Conservation (phyloP, 2,888 invertebrate genomes). For the Drosophila algonquin region DNA sequence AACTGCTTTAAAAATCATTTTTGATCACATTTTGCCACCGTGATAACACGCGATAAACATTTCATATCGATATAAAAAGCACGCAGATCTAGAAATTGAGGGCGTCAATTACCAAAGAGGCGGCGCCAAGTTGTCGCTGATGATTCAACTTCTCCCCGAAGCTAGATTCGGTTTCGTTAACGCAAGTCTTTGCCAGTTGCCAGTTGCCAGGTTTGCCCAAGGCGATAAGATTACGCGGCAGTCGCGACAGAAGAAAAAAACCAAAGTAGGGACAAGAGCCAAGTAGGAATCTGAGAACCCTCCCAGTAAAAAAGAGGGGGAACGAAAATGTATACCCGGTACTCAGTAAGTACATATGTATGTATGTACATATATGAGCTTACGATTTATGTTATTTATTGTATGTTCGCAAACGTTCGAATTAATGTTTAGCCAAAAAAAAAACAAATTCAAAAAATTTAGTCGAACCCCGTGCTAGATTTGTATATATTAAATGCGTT, state of each 20-base stretch:
- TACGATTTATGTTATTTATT: no score
- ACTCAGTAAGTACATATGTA: no score
- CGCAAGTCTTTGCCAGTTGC: conserved; percentile 21
- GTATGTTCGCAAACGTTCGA: no score
- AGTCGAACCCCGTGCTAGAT: no score
- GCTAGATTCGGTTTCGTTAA: neutral
- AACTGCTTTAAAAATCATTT: no score
- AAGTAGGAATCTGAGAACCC: neutral
- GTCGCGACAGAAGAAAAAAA: conserved; percentile 8
- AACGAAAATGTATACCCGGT: no score
- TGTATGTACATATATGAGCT: no score
- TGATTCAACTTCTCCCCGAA: conserved; percentile 30
- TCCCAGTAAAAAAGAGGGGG: no score
- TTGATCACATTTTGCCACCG: neutral
- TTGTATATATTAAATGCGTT: no score
- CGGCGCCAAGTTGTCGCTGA: conserved; percentile 13
- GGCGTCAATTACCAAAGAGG: conserved; percentile 17
- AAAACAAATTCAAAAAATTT: no score
- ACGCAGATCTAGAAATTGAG: neutral
- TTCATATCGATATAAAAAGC: neutral
- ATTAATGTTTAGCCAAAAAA: no score
- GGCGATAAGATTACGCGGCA: conserved; percentile 40
- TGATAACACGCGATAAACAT: neutral
- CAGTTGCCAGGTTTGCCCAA: conserved; percentile 42
- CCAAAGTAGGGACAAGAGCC: neutral